These are phyloP conservation scores for Silvanus unidentatus DNA, from an alignment of 2,888 invertebrate species.

Conservation along the genomic window DNA sequence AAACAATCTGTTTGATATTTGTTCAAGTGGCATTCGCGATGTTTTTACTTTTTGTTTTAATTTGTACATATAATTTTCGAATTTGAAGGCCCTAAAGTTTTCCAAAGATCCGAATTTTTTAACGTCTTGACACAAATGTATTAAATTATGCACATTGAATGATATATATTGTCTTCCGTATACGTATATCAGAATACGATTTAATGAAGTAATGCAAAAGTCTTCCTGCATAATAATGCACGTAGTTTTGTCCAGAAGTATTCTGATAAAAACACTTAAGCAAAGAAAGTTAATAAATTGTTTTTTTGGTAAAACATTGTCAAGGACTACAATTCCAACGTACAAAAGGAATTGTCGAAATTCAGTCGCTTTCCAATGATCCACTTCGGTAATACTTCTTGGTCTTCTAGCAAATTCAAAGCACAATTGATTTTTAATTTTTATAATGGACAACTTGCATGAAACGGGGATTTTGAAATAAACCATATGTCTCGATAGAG, in stretches of 20 bases:
- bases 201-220: constrained; percentile 22
- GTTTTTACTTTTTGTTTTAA: not conserved
- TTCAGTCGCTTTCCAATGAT: constrained; percentile 11
- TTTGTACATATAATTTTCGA: constrained; percentile 12
- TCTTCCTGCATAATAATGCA: constrained; percentile 16
- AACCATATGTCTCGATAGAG: no score
- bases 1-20: not conserved
- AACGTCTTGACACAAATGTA: constrained; percentile 21
- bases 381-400: constrained; percentile 18
- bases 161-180: constrained; percentile 19
- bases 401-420: constrained; percentile 24
- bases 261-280: constrained; percentile 19
- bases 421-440: no score
- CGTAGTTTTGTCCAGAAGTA: constrained; percentile 18
- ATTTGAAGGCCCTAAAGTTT: constrained; percentile 22
- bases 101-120: constrained; percentile 20
- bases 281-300: constrained; percentile 20
- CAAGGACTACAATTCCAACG: constrained; percentile 21
- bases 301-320: constrained; percentile 12
- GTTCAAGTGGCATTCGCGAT: not conserved
- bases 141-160: constrained; percentile 24
- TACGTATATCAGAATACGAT: constrained; percentile 13
- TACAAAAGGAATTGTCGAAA: constrained; percentile 25
- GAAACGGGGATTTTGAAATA: no score
- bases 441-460: no score